Percentiles rank a stretch among this genome's conserved stretches.
Conservation (phyloP, 2,113 vertebrate genomes). For the Hippocampus comes region DNA sequence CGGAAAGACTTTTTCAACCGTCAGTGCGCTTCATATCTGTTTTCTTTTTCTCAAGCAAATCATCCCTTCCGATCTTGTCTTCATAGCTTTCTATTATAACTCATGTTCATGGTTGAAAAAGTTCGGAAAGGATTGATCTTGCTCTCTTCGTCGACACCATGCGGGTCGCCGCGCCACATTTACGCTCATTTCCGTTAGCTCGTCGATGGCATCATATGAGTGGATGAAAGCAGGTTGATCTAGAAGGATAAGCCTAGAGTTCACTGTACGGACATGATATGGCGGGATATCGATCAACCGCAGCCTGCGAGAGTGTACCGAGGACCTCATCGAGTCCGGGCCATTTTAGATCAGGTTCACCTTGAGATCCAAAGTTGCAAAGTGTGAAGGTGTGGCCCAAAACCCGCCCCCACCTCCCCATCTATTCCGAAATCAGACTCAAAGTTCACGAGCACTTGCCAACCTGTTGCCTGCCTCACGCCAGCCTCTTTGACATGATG, state of each 20-base stretch:
- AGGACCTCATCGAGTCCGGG: not conserved
- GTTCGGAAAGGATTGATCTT: too few relatives aligned
- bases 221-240: not conserved
- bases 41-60: not conserved
- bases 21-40: not conserved
- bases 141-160: too few relatives aligned
- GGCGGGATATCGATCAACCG: not conserved
- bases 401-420: not conserved
- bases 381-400: not conserved
- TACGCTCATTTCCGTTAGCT: too few relatives aligned
- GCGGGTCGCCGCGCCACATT: too few relatives aligned
- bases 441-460: slow-evolving; percentile 9
- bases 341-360: not conserved
- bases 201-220: too few relatives aligned
- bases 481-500: not conserved
- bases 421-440: slow-evolving; percentile 8
- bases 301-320: not conserved
- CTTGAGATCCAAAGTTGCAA: not conserved
- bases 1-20: not conserved
- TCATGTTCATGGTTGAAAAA: not conserved
- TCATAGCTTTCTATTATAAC: too few relatives aligned
- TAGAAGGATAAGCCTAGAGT: not conserved
- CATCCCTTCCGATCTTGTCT: too few relatives aligned
- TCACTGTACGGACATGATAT: not conserved
- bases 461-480: not conserved